phyloP scores from a whole-genome alignment of 2,113 vertebrate species.

The Hemiscyllium ocellatum region DNA sequence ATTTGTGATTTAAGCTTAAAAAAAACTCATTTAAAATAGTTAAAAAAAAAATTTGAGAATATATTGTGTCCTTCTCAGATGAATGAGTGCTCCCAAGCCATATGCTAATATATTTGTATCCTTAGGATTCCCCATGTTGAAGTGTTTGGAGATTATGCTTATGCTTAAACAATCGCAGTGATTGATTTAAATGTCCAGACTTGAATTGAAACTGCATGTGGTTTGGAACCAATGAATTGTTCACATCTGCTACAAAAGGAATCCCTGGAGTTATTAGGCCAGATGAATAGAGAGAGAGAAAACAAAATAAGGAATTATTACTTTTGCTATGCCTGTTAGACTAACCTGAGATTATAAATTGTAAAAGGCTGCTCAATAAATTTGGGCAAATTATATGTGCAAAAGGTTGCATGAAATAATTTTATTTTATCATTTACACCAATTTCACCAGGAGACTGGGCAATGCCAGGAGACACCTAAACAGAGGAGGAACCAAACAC shows the following conservation, averaged over 20 bases:
- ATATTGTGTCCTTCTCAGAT: neutral
- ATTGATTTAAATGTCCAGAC: neutral
- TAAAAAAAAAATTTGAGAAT: neutral
- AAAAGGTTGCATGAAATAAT: neutral
- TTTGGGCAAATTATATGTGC: neutral
- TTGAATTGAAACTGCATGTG: neutral
- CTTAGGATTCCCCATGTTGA: neutral
- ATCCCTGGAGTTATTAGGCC: neutral
- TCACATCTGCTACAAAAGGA: neutral
- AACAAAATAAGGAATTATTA: neutral
- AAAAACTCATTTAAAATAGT: neutral
- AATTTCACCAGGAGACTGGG: neutral
- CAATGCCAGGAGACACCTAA: too few relatives aligned
- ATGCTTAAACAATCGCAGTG: neutral
- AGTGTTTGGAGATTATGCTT: neutral
- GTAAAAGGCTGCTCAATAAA: neutral
- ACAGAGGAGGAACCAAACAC: too few relatives aligned
- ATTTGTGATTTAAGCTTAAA: neutral
- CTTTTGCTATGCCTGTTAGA: neutral
- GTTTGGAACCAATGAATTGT: neutral
- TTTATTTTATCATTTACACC: neutral
- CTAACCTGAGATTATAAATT: neutral
- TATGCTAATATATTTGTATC: neutral
- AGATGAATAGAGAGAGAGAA: neutral
- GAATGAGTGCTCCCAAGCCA: neutral